A percentile compares a stretch with the other conserved stretches of the same genome.
These are phyloP conservation scores for Cacatua alba DNA, from an alignment of 2,113 vertebrate species.

Conservation along the genomic window DNA sequence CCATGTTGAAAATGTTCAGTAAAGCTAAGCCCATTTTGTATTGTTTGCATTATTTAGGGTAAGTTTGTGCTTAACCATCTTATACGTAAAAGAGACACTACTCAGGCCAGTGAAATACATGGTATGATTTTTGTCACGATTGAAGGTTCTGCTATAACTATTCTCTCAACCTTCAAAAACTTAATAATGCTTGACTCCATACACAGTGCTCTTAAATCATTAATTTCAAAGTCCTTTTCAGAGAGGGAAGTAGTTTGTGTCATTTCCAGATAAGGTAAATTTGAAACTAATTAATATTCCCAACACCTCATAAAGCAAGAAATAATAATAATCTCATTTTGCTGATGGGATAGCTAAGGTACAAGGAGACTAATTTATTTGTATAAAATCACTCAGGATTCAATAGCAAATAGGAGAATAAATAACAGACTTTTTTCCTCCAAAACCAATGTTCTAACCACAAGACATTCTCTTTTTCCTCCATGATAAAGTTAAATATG, in stretches of 20 bases:
- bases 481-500: constrained; percentile 24
- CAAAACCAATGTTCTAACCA: background rate
- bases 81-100: background rate
- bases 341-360: background rate
- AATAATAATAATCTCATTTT: background rate
- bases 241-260: background rate
- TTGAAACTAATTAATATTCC: background rate
- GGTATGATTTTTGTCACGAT: background rate
- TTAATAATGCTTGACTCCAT: background rate
- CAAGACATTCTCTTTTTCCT: background rate
- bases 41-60: background rate
- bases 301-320: background rate
- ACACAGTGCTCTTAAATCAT: background rate
- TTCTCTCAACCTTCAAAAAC: background rate
- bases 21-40: background rate
- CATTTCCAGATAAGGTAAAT: background rate
- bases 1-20: background rate
- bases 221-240: background rate
- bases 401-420: background rate
- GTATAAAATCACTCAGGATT: background rate
- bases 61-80: background rate
- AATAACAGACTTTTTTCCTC: background rate
- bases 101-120: background rate
- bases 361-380: background rate
- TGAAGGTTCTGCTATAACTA: background rate